Evolutionary conservation across 2,888 invertebrate genomes (phyloP), one percentile per base, ranked within the genome.

Genomic region (Lithophane semibrunnea): DNA sequence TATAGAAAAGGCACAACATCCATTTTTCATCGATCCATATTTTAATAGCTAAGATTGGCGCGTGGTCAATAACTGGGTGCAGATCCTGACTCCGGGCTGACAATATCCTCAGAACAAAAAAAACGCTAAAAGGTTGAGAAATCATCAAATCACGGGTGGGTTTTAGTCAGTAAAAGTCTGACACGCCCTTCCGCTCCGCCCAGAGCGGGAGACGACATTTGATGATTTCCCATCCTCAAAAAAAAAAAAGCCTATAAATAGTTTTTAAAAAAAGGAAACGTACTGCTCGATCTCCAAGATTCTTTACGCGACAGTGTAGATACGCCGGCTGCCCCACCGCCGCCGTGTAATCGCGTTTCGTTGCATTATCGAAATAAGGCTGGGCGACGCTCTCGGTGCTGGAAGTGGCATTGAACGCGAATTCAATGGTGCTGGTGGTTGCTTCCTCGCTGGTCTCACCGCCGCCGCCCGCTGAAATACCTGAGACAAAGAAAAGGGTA

Each of bases 311-410:
- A 93, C 99, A 99, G 93, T 98, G 98, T 78, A 99, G 97, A 92
- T 98, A 97, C 47, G 98, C 98, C 29, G 98, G 98, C 93, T 98
- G 98, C 47, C 99, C 98, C 63, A 98, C 98, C 5, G 98, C 98
- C 21, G 98, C 98, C 47, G 98, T 98, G 91, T 98, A 98, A 92
- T 98, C 98, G 64, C 98, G 97, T 90, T 98, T 97, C 24, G 98
- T 98, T 77, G 98, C 97, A 94, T 98, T 98, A 95, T 98, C 98
- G 94, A 98, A 98, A 95, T 98, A 98, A 52, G 98, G 98, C 93
- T 98, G 98, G 77, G 98, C 98, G 94, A 98, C 98, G 80, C 98
- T 97, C 91, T 98, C 98, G 78, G 94, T 92, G 52, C 90, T 88
- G 29, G 88, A 84, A n/a, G 94, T 93, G 76, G 89, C 85, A 87